A percentile compares a stretch with the other conserved stretches of the same genome.
phyloP scores from a whole-genome alignment of 2,888 invertebrate genomes.

The Panzeria rudis region DNA sequence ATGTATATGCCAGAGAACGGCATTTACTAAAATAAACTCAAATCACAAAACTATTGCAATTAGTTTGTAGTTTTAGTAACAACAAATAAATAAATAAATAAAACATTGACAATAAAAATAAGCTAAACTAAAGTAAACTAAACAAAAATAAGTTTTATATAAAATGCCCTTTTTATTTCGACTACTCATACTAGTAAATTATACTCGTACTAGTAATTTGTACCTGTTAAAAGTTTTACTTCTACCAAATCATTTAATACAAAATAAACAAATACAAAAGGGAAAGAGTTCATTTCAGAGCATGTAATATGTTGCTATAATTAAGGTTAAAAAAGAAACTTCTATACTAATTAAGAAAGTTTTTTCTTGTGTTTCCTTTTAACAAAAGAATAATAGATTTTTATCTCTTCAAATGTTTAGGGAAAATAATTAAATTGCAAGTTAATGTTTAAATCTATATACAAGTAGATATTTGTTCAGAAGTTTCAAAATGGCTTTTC shows the following conservation, averaged over 20 bases:
- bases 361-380: slow-evolving; percentile 7
- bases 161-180: slow-evolving; percentile 20
- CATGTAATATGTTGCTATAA: slow-evolving; percentile 39
- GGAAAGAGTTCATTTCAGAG: slow-evolving; percentile 8
- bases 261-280: slow-evolving; percentile 8
- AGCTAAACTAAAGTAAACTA: slow-evolving; percentile 43
- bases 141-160: slow-evolving; percentile 39
- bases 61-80: slow-evolving; percentile 59
- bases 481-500: background rate
- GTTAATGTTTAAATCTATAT: background rate
- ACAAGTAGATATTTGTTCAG: background rate
- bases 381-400: slow-evolving; percentile 34
- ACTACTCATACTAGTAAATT: slow-evolving; percentile 4
- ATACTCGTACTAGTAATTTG: slow-evolving; percentile 29
- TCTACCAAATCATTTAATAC: slow-evolving; percentile 26
- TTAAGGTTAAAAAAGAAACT: slow-evolving; percentile 23
- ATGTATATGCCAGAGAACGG: background rate
- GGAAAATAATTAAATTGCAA: background rate
- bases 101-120: slow-evolving; percentile 43
- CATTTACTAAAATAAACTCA: slow-evolving; percentile 29
- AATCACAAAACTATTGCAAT: slow-evolving; percentile 67
- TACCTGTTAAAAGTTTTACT: slow-evolving; percentile 25
- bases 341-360: slow-evolving; percentile 59
- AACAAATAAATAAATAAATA: background rate
- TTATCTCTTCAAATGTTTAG: slow-evolving; percentile 7